phyloP scores from a whole-genome alignment of 2,113 vertebrate species.

The Colaptes auratus region DNA sequence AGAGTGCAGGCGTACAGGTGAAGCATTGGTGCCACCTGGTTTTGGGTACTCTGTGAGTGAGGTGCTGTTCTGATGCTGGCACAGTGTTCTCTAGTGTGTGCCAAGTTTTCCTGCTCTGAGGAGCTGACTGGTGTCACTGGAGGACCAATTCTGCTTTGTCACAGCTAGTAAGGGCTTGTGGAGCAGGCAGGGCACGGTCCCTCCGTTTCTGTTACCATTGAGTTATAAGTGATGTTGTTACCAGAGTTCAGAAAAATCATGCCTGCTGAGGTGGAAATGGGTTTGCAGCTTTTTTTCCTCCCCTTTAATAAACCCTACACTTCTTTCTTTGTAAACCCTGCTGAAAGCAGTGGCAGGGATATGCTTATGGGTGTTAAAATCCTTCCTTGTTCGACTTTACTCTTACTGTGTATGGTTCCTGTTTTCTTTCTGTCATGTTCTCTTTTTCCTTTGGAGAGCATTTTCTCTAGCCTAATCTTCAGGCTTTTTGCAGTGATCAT shows the following conservation, averaged over 20 bases:
- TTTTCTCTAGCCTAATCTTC: background rate
- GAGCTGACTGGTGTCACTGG: background rate
- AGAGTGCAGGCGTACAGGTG: background rate
- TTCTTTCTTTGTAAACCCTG: background rate
- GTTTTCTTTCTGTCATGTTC: background rate
- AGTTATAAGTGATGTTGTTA: background rate
- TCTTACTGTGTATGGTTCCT: background rate
- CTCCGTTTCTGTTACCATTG: background rate
- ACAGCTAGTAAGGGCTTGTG: background rate
- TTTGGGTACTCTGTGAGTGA: background rate
- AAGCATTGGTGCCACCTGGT: background rate
- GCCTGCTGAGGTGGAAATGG: background rate
- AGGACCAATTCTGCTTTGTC: background rate
- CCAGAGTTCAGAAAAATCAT: background rate
- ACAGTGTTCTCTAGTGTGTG: rapidly evolving
- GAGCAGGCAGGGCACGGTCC: background rate
- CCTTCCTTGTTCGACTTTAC: background rate
- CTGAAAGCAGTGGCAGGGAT: background rate
- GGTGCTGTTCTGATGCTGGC: background rate
- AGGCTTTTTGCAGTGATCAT: background rate
- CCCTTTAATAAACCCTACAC: background rate
- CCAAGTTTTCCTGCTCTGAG: rapidly evolving
- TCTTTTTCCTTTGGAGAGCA: background rate
- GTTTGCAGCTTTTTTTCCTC: background rate
- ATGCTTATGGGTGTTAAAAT: background rate